Evolutionary conservation across 2,888 invertebrate species (phyloP), one percentile per base, ranked within the genome.

Genomic region (Apomyelois bistriatella): DNA sequence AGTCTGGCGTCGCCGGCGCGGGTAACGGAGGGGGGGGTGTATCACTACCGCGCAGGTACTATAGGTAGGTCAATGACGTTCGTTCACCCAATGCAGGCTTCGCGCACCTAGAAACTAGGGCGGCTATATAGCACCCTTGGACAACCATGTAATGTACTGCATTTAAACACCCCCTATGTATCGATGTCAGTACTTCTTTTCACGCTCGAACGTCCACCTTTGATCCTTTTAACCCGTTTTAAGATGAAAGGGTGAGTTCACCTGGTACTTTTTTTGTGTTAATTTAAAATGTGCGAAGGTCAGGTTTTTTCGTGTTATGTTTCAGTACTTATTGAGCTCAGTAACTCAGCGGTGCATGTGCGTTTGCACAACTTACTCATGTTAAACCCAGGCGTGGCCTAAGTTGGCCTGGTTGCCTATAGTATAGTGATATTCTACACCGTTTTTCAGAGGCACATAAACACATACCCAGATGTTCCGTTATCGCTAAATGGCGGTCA

Each of bases 51-150:
- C 79, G 78, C 78, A 58, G 60, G 60, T 60, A 58, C 58, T 58
- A 15, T 46, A 60, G 60, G 57, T 60, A 60, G 60, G 60, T 60
- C 60, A 77, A 76, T 72, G 76, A 75, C 77, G 79, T 73, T 72
- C 75, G 65, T 76, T 77, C 70, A 76, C 73, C 76, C 70, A 59
- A 46, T 73, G 76, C 76, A 79, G 73, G 68, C 66, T 66, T 70
- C 66, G 58, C 74, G 71, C 70, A 66, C 76, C 76, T 73, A 74
- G 76, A 79, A 89, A 86, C 69, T 88, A 74, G 89, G 86, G 74
- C 88, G 79, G 68, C 63, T 61, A 66, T 64, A 64, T 61, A 62
- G 57, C 70, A 66, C 72, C 73, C 71, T 66, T 64, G 61, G 58
- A 56, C 46, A 32, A 46, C 53, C 58, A 60, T 61, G 54, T 62